Conservation (phyloP, 2,113 vertebrate genomes). For the Alexandromys fortis region DNA sequence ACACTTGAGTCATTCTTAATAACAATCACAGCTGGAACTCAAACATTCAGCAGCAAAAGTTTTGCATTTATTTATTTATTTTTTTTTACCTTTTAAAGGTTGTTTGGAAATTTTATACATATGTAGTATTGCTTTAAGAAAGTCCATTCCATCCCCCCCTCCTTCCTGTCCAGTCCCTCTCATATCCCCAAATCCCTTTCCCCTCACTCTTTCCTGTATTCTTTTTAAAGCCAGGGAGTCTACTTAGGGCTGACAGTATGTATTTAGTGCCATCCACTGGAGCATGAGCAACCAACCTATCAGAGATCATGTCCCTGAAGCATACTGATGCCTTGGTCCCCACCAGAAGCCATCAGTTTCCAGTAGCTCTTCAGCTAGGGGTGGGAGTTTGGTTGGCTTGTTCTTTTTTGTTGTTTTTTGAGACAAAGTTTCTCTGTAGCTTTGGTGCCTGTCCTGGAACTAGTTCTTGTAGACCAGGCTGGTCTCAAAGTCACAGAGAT, state of each 20-base stretch:
- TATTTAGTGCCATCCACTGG: neutral
- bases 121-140: too few species aligned
- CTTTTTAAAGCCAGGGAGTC: neutral
- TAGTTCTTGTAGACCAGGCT: too few species aligned
- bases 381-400: neutral
- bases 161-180: neutral
- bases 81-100: neutral
- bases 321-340: too few species aligned
- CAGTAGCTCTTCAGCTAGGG: neutral
- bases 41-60: neutral
- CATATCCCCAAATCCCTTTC: too few species aligned
- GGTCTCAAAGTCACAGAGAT: too few species aligned
- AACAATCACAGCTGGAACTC: neutral
- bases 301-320: neutral
- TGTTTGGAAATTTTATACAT: too few species aligned
- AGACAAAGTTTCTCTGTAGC: too few species aligned
- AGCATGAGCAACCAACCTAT: too few species aligned
- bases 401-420: neutral
- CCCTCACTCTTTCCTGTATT: neutral
- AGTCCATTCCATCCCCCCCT: neutral
- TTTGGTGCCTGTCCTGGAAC: too few species aligned
- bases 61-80: neutral
- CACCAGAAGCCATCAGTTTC: neutral
- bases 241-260: neutral
- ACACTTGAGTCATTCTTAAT: slow-evolving; percentile 16